phyloP scores from a whole-genome alignment of 2,888 invertebrate genomes.

The Patella caerulea region DNA sequence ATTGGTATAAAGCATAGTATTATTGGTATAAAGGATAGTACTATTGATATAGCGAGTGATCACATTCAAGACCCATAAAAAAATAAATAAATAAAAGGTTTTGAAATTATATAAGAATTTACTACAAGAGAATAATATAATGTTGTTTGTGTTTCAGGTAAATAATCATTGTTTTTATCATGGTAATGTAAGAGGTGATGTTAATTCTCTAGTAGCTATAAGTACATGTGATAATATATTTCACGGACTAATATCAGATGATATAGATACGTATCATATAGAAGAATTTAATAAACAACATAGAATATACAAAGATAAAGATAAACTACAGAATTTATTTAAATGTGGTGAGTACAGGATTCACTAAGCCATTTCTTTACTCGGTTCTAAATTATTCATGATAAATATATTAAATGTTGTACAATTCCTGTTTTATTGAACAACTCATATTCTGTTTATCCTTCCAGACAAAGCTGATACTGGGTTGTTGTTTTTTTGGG shows the following conservation, averaged over 20 bases:
- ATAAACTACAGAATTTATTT: conserved; percentile 35
- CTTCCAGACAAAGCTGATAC: no score
- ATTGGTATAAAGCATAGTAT: no score
- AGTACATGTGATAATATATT: conserved; percentile 84
- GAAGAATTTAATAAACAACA: conserved; percentile 51
- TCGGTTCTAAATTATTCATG: no score
- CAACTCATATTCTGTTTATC: no score
- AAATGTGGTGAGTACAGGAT: conserved; percentile 48
- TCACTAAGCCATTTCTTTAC: background rate
- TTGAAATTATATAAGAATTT: no score
- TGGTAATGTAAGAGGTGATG: conserved; percentile 79
- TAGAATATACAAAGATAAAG: conserved; percentile 47
- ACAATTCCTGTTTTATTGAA: no score
- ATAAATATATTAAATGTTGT: no score
- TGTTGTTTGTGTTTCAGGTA: conserved; percentile 40
- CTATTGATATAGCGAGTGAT: no score
- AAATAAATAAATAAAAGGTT: no score
- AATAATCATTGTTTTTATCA: conserved; percentile 79
- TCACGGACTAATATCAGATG: conserved; percentile 74
- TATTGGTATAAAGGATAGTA: no score
- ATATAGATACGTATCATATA: conserved; percentile 56
- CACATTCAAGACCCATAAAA: no score
- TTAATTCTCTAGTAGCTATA: conserved; percentile 79
- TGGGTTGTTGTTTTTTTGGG: no score
- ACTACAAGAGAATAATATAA: background rate